Evolutionary conservation across 2,888 invertebrate genomes (phyloP).

Genomic region (Fragum fragum): DNA sequence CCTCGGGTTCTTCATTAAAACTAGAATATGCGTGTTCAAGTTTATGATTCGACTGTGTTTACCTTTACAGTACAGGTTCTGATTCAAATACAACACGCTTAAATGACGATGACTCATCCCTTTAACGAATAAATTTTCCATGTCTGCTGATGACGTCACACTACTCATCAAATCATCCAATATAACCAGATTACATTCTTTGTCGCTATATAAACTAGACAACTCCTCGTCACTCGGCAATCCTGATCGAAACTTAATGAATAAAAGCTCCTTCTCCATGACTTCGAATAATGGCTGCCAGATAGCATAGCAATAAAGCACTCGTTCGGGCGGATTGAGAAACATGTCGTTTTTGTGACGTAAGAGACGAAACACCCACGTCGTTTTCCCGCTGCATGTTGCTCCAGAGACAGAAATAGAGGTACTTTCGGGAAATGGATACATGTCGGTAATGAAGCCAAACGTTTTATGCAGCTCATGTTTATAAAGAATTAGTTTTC

Average conservation of each 20-base stretch:
- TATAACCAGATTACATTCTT: conserved; percentile 30
- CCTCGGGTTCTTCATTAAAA: conserved; percentile 56
- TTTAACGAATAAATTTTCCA: conserved; percentile 53
- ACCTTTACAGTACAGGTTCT: conserved; percentile 57
- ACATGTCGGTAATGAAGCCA: conserved; percentile 28
- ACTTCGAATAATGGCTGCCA: conserved; percentile 53
- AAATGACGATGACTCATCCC: conserved; percentile 54
- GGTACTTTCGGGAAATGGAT: conserved; percentile 46
- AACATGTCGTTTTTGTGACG: conserved; percentile 49
- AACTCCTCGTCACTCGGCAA: conserved; percentile 29
- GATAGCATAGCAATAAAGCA: conserved; percentile 60
- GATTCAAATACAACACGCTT: conserved; percentile 47
- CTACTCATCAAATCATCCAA: conserved; percentile 44
- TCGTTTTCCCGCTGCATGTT: conserved; percentile 9
- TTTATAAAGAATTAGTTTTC: conserved; percentile 21
- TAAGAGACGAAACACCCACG: conserved; percentile 35
- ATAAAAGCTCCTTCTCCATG: conserved; percentile 46
- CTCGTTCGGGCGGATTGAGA: conserved; percentile 44
- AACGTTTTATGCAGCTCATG: neutral
- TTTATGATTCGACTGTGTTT: conserved; percentile 48
- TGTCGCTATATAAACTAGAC: conserved; percentile 5
- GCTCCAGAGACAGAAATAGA: conserved; percentile 29
- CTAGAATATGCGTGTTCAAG: conserved; percentile 52
- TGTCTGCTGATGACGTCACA: conserved; percentile 50
- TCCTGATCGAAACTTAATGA: conserved; percentile 40